Base-by-base conservation (phyloP, 2,888 invertebrate genomes). In the Trachelus iudaicus region DNA sequence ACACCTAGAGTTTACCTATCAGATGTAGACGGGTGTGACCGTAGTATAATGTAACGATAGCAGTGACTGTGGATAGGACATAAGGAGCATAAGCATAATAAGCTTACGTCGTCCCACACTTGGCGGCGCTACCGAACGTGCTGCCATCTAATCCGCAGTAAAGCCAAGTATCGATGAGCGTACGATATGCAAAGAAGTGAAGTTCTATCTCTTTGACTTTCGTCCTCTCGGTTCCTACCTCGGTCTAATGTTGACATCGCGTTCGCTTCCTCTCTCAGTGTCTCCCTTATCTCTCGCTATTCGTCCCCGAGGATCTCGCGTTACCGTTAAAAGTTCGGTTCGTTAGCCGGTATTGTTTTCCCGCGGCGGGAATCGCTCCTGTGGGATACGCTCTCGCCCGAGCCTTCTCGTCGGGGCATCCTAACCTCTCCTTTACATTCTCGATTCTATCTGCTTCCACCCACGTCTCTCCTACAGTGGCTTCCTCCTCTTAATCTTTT, bases 81-180 rank as follows among this genome's bases (percentile, higher is more conserved):
- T 75, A 81, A 78, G 79, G 80, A 80, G 80, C 80, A 77, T 81
- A 81, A 77, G 79, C 75, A 81, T 81, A 81, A 81, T 80, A 77
- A 80, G 79, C 78, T 77, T 76, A 76, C 73, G 69, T 15, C 76
- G 33, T 75, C 75, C 79, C 78, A 79, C 76, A 69, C 76, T n/a
- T 34, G 71, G 31, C 71, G 71, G 73, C 73, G 75, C 69, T 37
- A 69, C 31, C 69, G 75, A 71, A 23, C 31, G 68, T 69, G 56
- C 35, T 79, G 73, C 73, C 68, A 71, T 79, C 78, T 79, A 80
- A 80, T 81, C 80, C 80, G 68, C 75, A 40, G 73, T 80, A 79
- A 81, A 77, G 75, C 75, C 76, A 35, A 77, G 77, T 77, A 80
- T 80, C 76, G 80, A 80, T 80, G 75, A 31, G 23, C 56, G 15